Percentiles rank a stretch among this genome's conserved stretches.
Conservation (phyloP, 2,888 invertebrate species). For the Cataglyphis rosenhaueri region DNA sequence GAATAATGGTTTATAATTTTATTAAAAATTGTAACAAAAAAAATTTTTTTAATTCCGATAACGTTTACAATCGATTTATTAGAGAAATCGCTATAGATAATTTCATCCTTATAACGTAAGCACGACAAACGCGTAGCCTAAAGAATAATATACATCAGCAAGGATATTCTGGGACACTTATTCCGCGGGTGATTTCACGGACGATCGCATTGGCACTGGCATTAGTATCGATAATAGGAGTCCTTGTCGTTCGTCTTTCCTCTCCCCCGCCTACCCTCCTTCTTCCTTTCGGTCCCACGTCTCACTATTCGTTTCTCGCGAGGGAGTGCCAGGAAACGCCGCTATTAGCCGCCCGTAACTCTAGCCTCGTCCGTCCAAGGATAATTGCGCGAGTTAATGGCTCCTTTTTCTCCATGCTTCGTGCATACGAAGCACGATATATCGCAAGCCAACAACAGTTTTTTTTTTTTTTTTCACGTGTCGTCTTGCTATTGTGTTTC, state of each 20-base stretch:
- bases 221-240: conserved; percentile 66
- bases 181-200: conserved; percentile 70
- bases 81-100: not conserved
- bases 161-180: conserved; percentile 46
- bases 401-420: conserved; percentile 70
- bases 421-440: conserved; percentile 46
- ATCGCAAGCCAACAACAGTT: not conserved
- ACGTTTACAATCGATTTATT: not conserved
- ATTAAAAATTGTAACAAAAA: not conserved
- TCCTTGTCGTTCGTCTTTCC: conserved; percentile 53
- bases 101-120: conserved; percentile 33
- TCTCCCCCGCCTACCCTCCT: conserved; percentile 25
- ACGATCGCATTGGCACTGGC: conserved; percentile 54
- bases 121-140: conserved; percentile 32
- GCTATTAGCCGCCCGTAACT: conserved; percentile 81
- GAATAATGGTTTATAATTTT: not conserved
- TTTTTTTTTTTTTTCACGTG: not conserved
- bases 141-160: conserved; percentile 13
- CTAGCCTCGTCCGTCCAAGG: conserved; percentile 78
- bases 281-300: conserved; percentile 54
- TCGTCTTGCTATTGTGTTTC: conserved; percentile 5
- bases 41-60: no score
- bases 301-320: conserved; percentile 67
- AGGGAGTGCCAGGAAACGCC: conserved; percentile 83
- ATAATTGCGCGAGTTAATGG: conserved; percentile 82